Percentiles rank a stretch among this genome's conserved stretches.
Conservation (phyloP, 64 coral and sea anemone genomes). For the Stichodactyla helianthus region DNA sequence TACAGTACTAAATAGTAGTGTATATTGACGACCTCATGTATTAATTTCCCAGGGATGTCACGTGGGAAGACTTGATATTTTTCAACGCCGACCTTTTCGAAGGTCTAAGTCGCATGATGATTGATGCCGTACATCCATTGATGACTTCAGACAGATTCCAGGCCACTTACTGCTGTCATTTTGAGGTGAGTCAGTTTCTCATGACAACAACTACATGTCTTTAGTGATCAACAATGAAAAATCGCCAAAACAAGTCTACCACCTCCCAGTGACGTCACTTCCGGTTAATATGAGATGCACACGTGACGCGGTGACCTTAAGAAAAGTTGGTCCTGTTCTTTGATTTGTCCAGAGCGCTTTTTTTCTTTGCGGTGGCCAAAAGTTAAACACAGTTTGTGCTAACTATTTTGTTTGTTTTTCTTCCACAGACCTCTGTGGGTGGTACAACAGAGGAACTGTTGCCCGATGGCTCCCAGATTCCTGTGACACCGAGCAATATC, state of each 20-base stretch:
- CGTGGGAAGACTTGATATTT: constrained; percentile 82
- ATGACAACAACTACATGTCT: too few relatives aligned
- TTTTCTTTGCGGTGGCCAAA: too few relatives aligned
- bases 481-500: constrained; percentile 75
- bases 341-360: too few relatives aligned
- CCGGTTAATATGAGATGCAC: too few relatives aligned
- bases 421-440: constrained; percentile 71
- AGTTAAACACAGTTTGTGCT: not conserved
- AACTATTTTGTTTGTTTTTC: not conserved
- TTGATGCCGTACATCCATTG: constrained; percentile 59
- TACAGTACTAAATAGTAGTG: not conserved
- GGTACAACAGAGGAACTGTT: constrained; percentile 74
- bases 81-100: constrained; percentile 94
- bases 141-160: constrained; percentile 92
- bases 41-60: constrained; percentile 51
- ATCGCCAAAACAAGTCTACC: too few relatives aligned
- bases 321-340: too few relatives aligned
- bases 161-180: constrained; percentile 86
- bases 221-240: too few relatives aligned
- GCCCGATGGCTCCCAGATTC: constrained; percentile 67
- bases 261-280: too few relatives aligned
- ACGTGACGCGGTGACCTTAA: too few relatives aligned
- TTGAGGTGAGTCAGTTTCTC: constrained; percentile 46
- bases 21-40: not conserved
- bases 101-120: constrained; percentile 87